Evolutionary conservation across 2,113 vertebrate genomes (phyloP), one percentile per base, ranked within the genome.

Genomic region (Dascyllus trimaculatus): DNA sequence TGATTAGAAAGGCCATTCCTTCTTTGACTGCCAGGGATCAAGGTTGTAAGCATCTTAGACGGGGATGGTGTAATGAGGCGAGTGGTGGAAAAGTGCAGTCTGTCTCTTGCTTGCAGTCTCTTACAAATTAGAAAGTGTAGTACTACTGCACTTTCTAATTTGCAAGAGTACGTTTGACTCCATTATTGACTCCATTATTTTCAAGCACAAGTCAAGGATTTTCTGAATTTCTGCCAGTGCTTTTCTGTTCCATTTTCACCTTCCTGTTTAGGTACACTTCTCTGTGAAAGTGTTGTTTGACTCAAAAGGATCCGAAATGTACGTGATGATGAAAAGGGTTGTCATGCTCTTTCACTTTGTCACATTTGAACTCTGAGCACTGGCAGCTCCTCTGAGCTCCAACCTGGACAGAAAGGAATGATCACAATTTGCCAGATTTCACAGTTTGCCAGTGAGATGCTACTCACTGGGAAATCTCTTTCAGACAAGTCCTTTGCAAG

Each of bases 21-120:
- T 29, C 56, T 77, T 72, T 52, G 57, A 51, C 66, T 78, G 69
- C 66, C 24, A 26, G 60, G 81, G 71, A 85, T 89, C 73, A 82
- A 76, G 57, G 68, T 38, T 38, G 51, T 81, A 83, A 84, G 84
- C 82, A 48, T 81, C 84, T 85, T 85, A 81, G 79, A 73, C 70
- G 4, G 53, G 24, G 46, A 25, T 10, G 76, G 38, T 22, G 75
- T 75, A 83, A 85, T 59, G 84, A 88, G 80, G 71, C 19, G 11
- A 21, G 58, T 29, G 57, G 5, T 22, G 32, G 63, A 52, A 69
- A 59, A 54, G 52, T 43, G 68, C 85, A 54, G 62, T 64, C 64
- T 5, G 60, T 35, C 40, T 18, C 18, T 43, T 35, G n/a, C 38
- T 17, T 7, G 61, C 57, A 46, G 29, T 13, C 15, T 56, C 65